Evolutionary conservation across 2,888 invertebrate genomes (phyloP), one percentile per base, ranked within the genome.

Genomic region (Dendrolimus pini): DNA sequence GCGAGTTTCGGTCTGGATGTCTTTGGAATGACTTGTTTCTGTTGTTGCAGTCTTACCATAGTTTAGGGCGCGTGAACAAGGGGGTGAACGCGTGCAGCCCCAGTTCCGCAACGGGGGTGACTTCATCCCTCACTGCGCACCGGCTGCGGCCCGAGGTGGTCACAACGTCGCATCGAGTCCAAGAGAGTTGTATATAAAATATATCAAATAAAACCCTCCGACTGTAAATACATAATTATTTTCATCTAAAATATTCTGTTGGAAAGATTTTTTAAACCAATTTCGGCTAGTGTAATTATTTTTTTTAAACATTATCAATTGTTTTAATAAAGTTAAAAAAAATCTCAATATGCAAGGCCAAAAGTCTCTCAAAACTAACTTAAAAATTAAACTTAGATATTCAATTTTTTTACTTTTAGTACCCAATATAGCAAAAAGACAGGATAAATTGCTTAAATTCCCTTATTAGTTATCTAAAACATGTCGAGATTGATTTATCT

Each of bases 101-200:
- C 1, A 88, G 91, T 59, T 85, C 87, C 2, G 77, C 78, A 0
- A 78, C 81, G 0, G 90, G 90, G 12, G 95, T 95, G 74, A 94
- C 95, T 77, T 95, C 95, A 78, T 95, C 95, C 62, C 91, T 95
- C 60, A 95, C 95, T 62, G 95, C 95, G 75, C 95, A 95, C 84
- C 93, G 95, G 67, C 93, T 95, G 74, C 94, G 95, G 72, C 96
- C 96, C 65, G 96, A 96, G 85, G 95, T 96, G 69, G 96, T 96
- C 65, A 96, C 96, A 70, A 96, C 96, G 63, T 96, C 96, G 65
- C 96, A 96, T 91, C 93, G 96, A 77, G 96, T 96, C 89, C 96
- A 96, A 86, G 96, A 96, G 91, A 96, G 96, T 92, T 96, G 96
- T 95, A 96, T 96, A 94, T 96, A 95, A 94, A 83, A 41, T 3